These are phyloP conservation scores for Scartelaos histophorus DNA, from an alignment of 2,113 vertebrate genomes.

Conservation along the genomic window DNA sequence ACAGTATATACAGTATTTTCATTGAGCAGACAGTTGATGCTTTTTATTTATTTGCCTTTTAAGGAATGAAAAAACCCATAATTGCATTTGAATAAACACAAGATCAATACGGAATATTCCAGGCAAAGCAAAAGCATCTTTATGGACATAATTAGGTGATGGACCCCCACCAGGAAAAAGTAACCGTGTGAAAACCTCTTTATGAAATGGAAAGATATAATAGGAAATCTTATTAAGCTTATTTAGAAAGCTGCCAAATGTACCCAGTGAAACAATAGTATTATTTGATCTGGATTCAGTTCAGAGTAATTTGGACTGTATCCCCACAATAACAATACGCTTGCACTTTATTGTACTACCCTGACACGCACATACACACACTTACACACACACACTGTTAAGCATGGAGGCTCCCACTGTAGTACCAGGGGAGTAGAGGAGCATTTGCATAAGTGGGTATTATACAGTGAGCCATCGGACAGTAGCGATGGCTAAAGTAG, in stretches of 20 bases:
- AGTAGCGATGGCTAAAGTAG: conserved; percentile 58
- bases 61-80: no score
- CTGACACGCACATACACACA: not conserved
- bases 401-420: conserved; percentile 21
- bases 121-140: no score
- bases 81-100: no score
- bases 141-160: no score
- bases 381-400: conserved; percentile 42
- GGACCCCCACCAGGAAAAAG: no score
- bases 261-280: not conserved
- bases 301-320: not conserved
- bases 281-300: not conserved
- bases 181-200: no score
- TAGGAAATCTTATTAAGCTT: no score
- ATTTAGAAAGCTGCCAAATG: not conserved
- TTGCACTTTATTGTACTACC: not conserved
- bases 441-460: conserved; percentile 73
- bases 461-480: conserved; percentile 58
- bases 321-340: not conserved
- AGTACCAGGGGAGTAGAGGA: conserved; percentile 46
- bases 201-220: no score
- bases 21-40: no score
- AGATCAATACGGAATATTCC: no score
- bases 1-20: no score
- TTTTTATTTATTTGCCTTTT: no score